A percentile compares a stretch with the other conserved stretches of the same genome.
Conservation (phyloP, 2,797 vertebrate species). For the Calcarius lapponicus region DNA sequence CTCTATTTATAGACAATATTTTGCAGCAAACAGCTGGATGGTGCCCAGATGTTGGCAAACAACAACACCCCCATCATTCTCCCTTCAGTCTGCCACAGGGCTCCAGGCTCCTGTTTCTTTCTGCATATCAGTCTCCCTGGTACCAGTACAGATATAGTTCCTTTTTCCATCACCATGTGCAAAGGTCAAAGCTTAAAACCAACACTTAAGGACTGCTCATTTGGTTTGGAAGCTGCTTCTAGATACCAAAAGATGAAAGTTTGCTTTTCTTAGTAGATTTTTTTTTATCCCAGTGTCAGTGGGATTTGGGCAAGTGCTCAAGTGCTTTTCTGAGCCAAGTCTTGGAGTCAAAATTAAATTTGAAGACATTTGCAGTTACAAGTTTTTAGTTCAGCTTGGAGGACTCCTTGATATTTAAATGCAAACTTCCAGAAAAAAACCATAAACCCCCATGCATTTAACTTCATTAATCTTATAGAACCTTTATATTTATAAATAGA, state of each 20-base stretch:
- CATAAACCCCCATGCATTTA: not conserved
- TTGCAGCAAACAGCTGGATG: not conserved
- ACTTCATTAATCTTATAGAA: not conserved
- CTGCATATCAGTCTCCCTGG: not conserved
- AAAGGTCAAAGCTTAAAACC: not conserved
- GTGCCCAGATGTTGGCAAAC: not conserved
- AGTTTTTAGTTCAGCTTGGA: not conserved
- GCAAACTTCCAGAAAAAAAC: not conserved
- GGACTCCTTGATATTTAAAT: not conserved
- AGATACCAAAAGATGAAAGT: not conserved
- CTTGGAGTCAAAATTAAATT: not conserved
- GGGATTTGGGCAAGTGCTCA: not conserved
- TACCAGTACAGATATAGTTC: not conserved
- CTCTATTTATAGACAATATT: not conserved
- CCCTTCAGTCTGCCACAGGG: not conserved
- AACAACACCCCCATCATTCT: rapidly evolving
- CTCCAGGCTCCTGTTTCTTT: not conserved
- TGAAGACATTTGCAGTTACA: not conserved
- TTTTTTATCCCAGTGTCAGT: not conserved
- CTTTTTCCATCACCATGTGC: not conserved
- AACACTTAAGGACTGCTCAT: not conserved
- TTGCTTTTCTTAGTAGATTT: not conserved
- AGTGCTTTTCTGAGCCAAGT: not conserved
- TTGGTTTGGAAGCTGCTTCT: not conserved
- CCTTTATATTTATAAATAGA: not conserved